Base-by-base conservation (phyloP, 2,113 vertebrate species). In the Cranoglanis bouderius region DNA sequence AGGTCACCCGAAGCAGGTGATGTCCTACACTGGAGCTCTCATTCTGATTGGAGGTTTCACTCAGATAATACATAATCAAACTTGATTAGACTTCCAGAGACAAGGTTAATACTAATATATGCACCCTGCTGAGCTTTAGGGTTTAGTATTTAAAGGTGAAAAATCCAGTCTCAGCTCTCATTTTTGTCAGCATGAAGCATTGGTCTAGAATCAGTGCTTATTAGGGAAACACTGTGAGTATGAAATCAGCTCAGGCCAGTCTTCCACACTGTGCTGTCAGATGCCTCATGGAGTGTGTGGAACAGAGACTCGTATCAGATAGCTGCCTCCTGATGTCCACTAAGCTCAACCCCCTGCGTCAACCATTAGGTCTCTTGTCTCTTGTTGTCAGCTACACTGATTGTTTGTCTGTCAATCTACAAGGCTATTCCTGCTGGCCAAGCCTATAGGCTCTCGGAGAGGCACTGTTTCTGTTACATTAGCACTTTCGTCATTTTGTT, bases 1-100 rank as follows among this genome's bases (percentile, higher is more conserved):
- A 86, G 85, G 74, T 86, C 85, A 86, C 85, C 35, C 18, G 16
- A 38, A 81, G 77, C 49, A 4, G 14, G 46, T 70, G 49, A 63
- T 53, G 78, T 84, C 57, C 61, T 84, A 57, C 70, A 84, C 77
- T 72, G 24, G n/a, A 87, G 51, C 78, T 82, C 78, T 88, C 80
- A 57, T 38, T 72, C 40, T 88, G 86, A 87, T 82, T 70, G 78
- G 63, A 88, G 63, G 63, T 72, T 88, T 88, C 61, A 72, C 63
- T 82, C 51, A 67, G 46, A 83, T 83, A 83, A 83, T 83, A 38
- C 32, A 32, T 55, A 87, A 87, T 82, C 78, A 82, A 81, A 82
- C 38, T 61, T 86, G 77, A 89, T 75, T 55, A 84, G 81, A 83
- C 46, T 26, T 43, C 75, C 78, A 87, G 43, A 83, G 67, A 84